Evolutionary conservation across 2,888 invertebrate species (phyloP).

Genomic region (Alloplasta piceator): DNA sequence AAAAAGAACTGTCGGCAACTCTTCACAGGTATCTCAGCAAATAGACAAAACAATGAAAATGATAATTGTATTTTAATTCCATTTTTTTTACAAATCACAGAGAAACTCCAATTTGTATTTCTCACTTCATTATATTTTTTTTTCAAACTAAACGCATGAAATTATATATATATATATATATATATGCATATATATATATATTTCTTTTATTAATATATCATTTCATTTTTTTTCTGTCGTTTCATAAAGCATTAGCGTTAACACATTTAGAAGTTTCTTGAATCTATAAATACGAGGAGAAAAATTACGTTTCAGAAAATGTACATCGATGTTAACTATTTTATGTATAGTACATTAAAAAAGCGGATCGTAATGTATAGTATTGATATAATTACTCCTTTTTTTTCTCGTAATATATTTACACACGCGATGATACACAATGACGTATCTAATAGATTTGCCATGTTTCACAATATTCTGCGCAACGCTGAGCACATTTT

Average conservation of each 20-base stretch:
- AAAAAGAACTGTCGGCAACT: too few species aligned
- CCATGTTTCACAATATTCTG: not conserved
- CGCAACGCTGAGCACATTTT: not conserved
- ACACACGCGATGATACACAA: constrained; percentile 55
- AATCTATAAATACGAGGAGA: constrained; percentile 78
- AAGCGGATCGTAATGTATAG: constrained; percentile 66
- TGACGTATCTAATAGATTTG: constrained; percentile 56
- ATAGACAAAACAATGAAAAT: constrained; percentile 66
- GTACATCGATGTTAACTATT: constrained; percentile 77
- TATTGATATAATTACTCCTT: constrained; percentile 42
- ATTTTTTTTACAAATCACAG: constrained; percentile 78
- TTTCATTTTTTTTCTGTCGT: constrained; percentile 63
- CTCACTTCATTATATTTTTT: constrained; percentile 71
- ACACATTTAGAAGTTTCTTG: constrained; percentile 79
- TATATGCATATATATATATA: constrained; percentile 79
- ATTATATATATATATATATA: too few species aligned
- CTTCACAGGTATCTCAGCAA: too few species aligned
- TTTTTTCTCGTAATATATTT: constrained; percentile 50
- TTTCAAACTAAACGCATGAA: constrained; percentile 77
- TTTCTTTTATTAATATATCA: constrained; percentile 69
- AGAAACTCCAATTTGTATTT: constrained; percentile 77
- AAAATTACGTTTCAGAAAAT: constrained; percentile 77
- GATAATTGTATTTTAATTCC: constrained; percentile 67
- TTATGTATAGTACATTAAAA: constrained; percentile 67
- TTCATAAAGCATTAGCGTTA: constrained; percentile 78